These are phyloP conservation scores for Pseudomyrmex flavicornis DNA, from an alignment of 1,140 invertebrate genomes.

Conservation along the genomic window DNA sequence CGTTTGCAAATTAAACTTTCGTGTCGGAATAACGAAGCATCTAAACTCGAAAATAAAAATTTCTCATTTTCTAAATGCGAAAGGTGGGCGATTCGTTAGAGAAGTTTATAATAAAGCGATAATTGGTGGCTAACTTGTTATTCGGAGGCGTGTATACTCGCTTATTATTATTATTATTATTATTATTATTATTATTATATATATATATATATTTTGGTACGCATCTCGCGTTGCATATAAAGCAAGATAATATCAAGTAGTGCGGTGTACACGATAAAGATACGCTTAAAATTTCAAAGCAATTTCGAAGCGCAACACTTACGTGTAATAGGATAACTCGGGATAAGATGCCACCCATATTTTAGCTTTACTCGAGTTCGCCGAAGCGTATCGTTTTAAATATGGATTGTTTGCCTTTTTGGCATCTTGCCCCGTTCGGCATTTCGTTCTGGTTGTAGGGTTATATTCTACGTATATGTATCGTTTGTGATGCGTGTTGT, in stretches of 20 bases:
- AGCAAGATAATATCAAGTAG: constrained; percentile 25
- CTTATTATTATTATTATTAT: constrained; percentile 48
- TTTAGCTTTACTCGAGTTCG: too few relatives aligned
- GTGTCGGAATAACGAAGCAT: constrained; percentile 39
- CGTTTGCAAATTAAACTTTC: constrained; percentile 54
- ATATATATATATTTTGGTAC: constrained; percentile 2
- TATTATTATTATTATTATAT: constrained; percentile 36
- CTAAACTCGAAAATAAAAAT: constrained; percentile 51
- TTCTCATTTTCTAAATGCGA: constrained; percentile 47
- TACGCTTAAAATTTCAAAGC: constrained; percentile 15
- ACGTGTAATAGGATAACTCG: too few relatives aligned
- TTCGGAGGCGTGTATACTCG: constrained; percentile 5
- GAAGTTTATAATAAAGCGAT: constrained; percentile 42
- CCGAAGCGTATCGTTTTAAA: too few relatives aligned
- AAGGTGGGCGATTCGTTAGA: constrained; percentile 11
- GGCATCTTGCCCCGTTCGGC: too few relatives aligned
- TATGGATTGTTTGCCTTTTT: too few relatives aligned
- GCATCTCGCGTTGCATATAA: constrained; percentile 39
- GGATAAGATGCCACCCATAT: too few relatives aligned
- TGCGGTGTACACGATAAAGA: constrained; percentile 14
- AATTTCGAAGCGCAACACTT: not conserved
- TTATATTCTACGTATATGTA: not conserved
- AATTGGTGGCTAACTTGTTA: constrained; percentile 50
- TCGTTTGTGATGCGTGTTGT: too few relatives aligned
- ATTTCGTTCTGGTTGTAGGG: too few relatives aligned